Conservation (phyloP, 2,113 vertebrate genomes). For the Otus sunia region DNA sequence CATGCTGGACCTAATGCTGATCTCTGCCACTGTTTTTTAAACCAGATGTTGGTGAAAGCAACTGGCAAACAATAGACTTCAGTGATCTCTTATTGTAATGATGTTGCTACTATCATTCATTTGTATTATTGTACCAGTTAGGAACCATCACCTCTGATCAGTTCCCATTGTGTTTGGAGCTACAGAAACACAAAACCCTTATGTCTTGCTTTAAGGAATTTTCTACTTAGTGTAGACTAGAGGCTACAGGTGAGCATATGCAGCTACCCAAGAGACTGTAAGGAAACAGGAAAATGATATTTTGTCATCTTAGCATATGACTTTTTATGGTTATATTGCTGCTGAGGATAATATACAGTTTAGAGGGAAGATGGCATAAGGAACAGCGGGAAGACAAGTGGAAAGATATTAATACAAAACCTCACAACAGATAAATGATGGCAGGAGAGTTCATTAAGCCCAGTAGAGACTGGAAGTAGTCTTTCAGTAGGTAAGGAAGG, state of each 20-base stretch:
- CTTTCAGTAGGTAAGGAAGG: background rate
- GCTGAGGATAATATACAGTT: background rate
- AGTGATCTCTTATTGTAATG: background rate
- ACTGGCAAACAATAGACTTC: background rate
- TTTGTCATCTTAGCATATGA: background rate
- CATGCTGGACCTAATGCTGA: background rate
- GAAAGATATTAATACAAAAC: background rate
- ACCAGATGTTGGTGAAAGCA: background rate
- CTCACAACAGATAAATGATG: background rate
- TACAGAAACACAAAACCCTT: background rate
- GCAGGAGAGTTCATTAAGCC: background rate
- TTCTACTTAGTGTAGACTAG: background rate
- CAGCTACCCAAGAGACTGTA: background rate
- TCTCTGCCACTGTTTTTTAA: background rate
- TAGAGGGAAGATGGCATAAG: background rate
- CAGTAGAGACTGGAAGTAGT: background rate
- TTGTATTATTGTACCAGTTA: background rate
- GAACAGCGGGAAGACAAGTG: background rate
- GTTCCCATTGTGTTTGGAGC: background rate
- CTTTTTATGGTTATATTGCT: background rate
- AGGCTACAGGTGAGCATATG: background rate
- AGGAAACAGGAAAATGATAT: background rate
- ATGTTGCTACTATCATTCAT: background rate
- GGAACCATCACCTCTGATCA: background rate
- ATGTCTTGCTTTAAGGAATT: background rate